These are phyloP conservation scores for Conopomorpha cramerella DNA, from an alignment of 1,140 invertebrate genomes.

Conservation along the genomic window DNA sequence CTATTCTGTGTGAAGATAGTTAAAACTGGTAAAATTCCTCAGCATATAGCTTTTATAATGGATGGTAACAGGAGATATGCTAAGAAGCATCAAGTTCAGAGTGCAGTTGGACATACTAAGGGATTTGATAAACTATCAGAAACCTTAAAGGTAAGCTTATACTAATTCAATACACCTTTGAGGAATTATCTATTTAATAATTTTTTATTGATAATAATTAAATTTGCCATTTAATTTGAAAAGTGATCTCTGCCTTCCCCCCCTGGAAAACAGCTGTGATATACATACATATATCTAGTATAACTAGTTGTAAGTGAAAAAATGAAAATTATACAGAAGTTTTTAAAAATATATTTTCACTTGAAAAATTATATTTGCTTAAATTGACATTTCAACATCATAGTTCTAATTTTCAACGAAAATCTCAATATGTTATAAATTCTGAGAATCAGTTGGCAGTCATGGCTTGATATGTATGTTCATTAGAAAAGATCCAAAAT, in stretches of 20 bases:
- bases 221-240: neutral
- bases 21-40: conserved; percentile 81
- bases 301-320: too few species aligned
- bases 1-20: conserved; percentile 77
- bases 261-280: neutral
- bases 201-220: conserved; percentile 1
- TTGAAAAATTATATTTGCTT: too few species aligned
- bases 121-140: conserved; percentile 96
- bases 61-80: conserved; percentile 98
- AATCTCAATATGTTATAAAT: too few species aligned
- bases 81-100: conserved; percentile 75
- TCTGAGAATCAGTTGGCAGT: too few species aligned
- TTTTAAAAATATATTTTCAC: too few species aligned
- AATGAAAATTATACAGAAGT: too few species aligned
- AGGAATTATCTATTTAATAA: conserved; percentile 5
- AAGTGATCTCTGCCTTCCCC: neutral
- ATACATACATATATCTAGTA: neutral
- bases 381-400: too few species aligned
- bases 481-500: too few species aligned
- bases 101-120: conserved; percentile 83
- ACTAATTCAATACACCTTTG: too few species aligned
- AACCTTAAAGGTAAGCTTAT: conserved; percentile 70
- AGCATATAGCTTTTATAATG: conserved; percentile 97
- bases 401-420: too few species aligned
- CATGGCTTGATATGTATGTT: too few species aligned